Evolutionary conservation across 2,888 invertebrate species (phyloP).

Genomic region (Liposcelis brunnea): DNA sequence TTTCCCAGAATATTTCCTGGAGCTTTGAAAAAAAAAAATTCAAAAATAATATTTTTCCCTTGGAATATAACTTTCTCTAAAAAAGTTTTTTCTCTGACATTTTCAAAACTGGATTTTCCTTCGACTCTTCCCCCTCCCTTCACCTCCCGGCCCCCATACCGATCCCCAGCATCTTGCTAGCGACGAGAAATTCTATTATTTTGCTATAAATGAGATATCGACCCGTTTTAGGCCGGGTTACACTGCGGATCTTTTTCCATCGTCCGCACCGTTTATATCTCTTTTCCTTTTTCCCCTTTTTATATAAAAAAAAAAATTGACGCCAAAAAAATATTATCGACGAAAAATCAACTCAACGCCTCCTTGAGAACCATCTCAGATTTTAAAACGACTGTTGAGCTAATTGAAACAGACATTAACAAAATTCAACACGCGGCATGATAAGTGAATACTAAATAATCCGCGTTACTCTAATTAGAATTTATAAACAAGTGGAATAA

Average conservation of each 20-base stretch:
- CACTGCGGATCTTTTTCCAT: background rate
- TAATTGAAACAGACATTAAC: too few species aligned
- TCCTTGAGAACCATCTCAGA: too few species aligned
- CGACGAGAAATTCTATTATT: constrained; percentile 22
- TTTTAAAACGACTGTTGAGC: background rate
- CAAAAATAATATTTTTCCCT: constrained; percentile 8
- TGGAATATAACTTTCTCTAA: constrained; percentile 2
- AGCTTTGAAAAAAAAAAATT: constrained; percentile 2
- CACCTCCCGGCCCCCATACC: background rate
- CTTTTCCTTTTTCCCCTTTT: background rate
- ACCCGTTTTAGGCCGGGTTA: constrained; percentile 17
- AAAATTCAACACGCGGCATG: too few species aligned
- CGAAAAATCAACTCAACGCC: too few species aligned
- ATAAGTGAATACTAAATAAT: too few species aligned
- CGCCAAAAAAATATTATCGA: too few species aligned
- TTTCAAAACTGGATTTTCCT: constrained; percentile 8
- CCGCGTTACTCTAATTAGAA: too few species aligned
- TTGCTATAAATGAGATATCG: constrained; percentile 26
- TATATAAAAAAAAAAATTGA: too few species aligned
- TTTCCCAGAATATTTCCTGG: constrained; percentile 7
- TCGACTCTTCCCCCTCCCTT: background rate
- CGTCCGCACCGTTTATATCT: background rate
- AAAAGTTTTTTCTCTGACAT: constrained; percentile 6
- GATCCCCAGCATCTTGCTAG: constrained; percentile 8
- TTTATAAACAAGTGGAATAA: too few species aligned